A percentile compares a stretch with the other conserved stretches of the same genome.
Evolutionary conservation across 1,140 invertebrate species (phyloP).

Genomic region (Camponotus pennsylvanicus): DNA sequence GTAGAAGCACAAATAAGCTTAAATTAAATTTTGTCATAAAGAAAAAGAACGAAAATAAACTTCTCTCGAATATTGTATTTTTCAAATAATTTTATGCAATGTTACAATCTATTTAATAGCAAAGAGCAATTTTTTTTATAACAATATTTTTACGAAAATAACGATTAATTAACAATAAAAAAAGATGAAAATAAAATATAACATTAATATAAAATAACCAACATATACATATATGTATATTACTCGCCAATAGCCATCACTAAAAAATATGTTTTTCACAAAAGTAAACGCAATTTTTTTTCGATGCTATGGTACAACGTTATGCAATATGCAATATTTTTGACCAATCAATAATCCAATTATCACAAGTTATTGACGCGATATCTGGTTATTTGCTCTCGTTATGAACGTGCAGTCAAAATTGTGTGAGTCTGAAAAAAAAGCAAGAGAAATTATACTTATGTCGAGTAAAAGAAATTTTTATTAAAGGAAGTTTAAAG

Average conservation of each 20-base stretch:
- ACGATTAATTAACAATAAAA: slow-evolving; percentile 7
- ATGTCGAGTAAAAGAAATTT: not conserved
- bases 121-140: not conserved
- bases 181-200: not conserved
- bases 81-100: not conserved
- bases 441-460: not conserved
- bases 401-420: not conserved
- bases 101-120: not conserved
- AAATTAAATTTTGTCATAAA: not conserved
- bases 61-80: not conserved
- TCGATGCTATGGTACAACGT: not conserved
- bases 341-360: slow-evolving; percentile 16
- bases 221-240: not conserved
- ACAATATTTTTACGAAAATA: not conserved
- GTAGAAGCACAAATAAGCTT: not conserved
- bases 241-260: not conserved
- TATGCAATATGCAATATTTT: slow-evolving; percentile 32
- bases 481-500: not conserved
- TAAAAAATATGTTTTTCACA: slow-evolving; percentile 27
- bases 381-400: not conserved
- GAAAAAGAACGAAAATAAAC: not conserved
- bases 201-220: not conserved
- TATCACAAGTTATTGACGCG: slow-evolving; percentile 5
- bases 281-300: slow-evolving; percentile 17
- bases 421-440: not conserved